Base-by-base conservation (phyloP, 1,140 invertebrate species). In the Drosophila nasuta region DNA sequence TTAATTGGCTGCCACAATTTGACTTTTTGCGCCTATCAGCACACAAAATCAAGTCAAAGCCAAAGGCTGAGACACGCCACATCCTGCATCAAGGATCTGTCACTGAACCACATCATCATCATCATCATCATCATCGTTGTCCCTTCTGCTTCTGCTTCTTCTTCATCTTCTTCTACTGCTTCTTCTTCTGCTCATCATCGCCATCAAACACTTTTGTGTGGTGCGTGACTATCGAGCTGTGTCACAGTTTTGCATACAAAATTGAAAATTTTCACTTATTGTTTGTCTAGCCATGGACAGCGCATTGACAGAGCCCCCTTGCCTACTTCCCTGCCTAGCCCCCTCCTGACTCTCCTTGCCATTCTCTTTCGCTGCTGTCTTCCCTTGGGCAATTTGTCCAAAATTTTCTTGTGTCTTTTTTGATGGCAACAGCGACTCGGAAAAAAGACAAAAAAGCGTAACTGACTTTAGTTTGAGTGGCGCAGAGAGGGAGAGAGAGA, bases 1-100 rank as follows among this genome's bases (percentile, higher is more conserved):
- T 88, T 89, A 89, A 89, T 89, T 89, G 85, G 85, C 85, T 89
- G 85, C 85, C 85, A 89, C 85, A 89, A 89, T 89, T 89, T 89
- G 85, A 89, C 81, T 89, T 85, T 89, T 89, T 85, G 85, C 83
- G 78, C 85, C 85, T 88, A 88, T 88, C 85, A 79, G 85, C 85
- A 89, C 82, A 87, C 83, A 87, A 74, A 88, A 87, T 88, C 85
- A 86, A 71, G 62, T 59, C 58, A 64, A 65, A 72, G 62, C 58
- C 71, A 72, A 73, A 77, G 67, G 71, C 76, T 75, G 76, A 48
- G 35, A 35, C 28, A 46, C 41, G 35, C 13, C 33, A 52, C 35
- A 38, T 38, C 7, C 35, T 38, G 7, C 35, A 38, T 10, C 35
- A 54, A 25, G 25, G 49, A 15, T 10, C 51, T 20, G 41, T 51